A percentile compares a stretch with the other conserved stretches of the same genome.
Evolutionary conservation across 1,140 invertebrate species (phyloP).

Genomic region (Pogonognathellus flavescens): DNA sequence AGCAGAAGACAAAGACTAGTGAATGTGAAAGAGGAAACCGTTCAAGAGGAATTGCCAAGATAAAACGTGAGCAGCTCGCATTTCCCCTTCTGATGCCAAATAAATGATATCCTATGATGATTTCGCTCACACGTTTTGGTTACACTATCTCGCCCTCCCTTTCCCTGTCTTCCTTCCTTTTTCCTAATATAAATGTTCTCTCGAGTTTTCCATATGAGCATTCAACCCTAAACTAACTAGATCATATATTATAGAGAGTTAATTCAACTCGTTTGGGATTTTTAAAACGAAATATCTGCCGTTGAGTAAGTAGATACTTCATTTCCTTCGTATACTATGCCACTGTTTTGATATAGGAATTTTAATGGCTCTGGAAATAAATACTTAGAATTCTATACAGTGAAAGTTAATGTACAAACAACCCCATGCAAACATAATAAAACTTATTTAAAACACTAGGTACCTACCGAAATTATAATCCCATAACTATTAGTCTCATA

Average conservation of each 20-base stretch:
- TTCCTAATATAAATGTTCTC: constrained; percentile 45
- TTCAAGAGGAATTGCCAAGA: constrained; percentile 62
- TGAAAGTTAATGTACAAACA: no score
- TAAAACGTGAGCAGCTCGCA: constrained; percentile 57
- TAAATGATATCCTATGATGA: constrained; percentile 63
- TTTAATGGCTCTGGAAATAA: no score
- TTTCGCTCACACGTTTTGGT: constrained; percentile 61
- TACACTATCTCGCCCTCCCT: constrained; percentile 60
- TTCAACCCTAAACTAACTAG: background rate
- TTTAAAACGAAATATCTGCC: background rate
- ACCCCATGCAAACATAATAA: no score
- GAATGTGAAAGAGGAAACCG: constrained; percentile 58
- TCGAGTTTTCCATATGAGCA: background rate
- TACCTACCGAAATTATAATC: no score
- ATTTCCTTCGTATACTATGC: background rate
- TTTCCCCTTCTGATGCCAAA: constrained; percentile 61
- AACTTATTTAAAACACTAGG: no score
- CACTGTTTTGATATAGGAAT: background rate
- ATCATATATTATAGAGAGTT: constrained; percentile 16
- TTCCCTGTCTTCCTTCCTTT: constrained; percentile 33
- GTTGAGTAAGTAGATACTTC: background rate
- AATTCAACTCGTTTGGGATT: constrained; percentile 15
- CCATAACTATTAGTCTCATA: no score
- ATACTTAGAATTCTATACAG: no score
- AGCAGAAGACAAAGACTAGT: constrained; percentile 35